A percentile compares a stretch with the other conserved stretches of the same genome.
phyloP scores from a whole-genome alignment of 2,113 vertebrate genomes.

The Crotalus helleri region DNA sequence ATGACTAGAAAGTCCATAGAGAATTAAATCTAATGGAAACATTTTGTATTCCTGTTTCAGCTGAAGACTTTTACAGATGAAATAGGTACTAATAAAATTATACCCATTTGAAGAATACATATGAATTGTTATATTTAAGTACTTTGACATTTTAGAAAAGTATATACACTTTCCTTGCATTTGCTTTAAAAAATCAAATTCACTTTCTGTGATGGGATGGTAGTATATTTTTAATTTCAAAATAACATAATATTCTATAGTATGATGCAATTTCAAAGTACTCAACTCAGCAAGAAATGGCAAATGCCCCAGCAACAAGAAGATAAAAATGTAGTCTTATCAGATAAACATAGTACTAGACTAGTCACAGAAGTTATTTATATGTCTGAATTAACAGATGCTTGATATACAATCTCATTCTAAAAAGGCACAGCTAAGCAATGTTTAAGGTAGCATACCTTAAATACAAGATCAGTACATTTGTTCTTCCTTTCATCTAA shows the following conservation, averaged over 20 bases:
- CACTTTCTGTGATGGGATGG: neutral
- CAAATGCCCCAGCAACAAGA: slow-evolving; percentile 14
- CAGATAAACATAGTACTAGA: neutral
- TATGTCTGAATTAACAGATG: slow-evolving; percentile 13
- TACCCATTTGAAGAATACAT: slow-evolving; percentile 29
- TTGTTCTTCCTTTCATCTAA: neutral
- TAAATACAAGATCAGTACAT: slow-evolving; percentile 4
- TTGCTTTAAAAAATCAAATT: slow-evolving; percentile 36
- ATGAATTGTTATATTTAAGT: slow-evolving; percentile 34
- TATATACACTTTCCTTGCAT: slow-evolving; percentile 23
- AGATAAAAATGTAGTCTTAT: neutral
- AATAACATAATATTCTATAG: slow-evolving; percentile 6
- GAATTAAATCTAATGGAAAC: slow-evolving; percentile 40
- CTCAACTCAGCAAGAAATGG: slow-evolving; percentile 15
- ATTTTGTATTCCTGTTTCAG: slow-evolving; percentile 47
- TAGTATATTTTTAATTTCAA: slow-evolving; percentile 3
- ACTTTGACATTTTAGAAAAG: slow-evolving; percentile 27
- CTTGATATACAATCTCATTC: slow-evolving; percentile 19
- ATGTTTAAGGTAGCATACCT: slow-evolving; percentile 2
- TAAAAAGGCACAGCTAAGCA: slow-evolving; percentile 4
- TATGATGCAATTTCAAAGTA: slow-evolving; percentile 16
- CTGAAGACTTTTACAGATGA: slow-evolving; percentile 20
- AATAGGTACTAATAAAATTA: neutral
- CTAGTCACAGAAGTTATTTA: neutral
- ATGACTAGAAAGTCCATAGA: slow-evolving; percentile 65